phyloP scores from a whole-genome alignment of 2,797 vertebrate genomes.

The Silurus aristotelis region DNA sequence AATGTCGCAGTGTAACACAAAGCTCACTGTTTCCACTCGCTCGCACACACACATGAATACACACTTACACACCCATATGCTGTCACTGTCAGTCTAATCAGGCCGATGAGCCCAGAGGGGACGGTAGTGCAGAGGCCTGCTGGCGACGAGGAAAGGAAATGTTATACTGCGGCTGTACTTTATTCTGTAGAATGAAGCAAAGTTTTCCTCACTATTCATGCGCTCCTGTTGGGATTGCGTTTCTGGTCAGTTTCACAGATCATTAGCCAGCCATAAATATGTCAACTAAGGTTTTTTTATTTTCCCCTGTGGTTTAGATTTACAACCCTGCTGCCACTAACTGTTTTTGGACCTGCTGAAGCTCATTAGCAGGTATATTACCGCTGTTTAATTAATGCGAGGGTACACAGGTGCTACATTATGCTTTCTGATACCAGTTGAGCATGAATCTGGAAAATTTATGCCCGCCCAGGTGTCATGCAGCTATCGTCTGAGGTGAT shows the following conservation, averaged over 20 bases:
- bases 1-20: conserved; percentile 7
- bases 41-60: not conserved
- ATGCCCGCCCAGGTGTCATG: not conserved
- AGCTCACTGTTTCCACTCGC: not conserved
- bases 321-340: not conserved
- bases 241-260: conserved; percentile 14
- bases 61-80: not conserved
- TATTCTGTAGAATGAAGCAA: conserved; percentile 15
- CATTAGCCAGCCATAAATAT: conserved; percentile 29
- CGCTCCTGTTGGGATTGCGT: not conserved
- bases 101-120: conserved; percentile 33
- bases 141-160: conserved; percentile 5
- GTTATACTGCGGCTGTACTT: conserved; percentile 5
- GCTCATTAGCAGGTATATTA: conserved; percentile 7
- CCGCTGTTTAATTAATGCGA: not conserved
- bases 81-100: conserved; percentile 46
- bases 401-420: not conserved
- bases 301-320: not conserved
- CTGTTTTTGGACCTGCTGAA: not conserved
- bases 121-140: not conserved
- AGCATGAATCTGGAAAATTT: not conserved
- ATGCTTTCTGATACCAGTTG: not conserved
- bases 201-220: not conserved
- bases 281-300: not conserved
- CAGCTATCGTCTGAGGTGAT: not conserved